phyloP scores from a whole-genome alignment of 2,113 vertebrate genomes.

The Protomyctophum bolini region DNA sequence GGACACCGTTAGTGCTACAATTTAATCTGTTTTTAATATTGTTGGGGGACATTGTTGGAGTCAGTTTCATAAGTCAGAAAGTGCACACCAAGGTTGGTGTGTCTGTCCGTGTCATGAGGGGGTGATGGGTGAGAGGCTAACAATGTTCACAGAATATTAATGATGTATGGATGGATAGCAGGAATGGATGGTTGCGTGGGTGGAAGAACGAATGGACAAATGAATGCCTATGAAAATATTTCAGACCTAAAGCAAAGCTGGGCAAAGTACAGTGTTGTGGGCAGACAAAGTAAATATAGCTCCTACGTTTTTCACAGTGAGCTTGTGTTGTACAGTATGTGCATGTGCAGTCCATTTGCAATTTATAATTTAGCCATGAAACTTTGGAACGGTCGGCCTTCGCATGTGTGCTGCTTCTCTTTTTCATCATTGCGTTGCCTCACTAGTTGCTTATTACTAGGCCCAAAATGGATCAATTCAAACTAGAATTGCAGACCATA shows the following conservation, averaged over 20 bases:
- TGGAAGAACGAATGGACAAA: no score
- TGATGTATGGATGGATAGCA: neutral
- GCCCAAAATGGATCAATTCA: neutral
- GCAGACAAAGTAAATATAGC: conserved; percentile 1
- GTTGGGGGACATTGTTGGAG: no score
- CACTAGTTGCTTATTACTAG: conserved; percentile 12
- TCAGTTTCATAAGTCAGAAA: no score
- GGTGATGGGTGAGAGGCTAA: neutral
- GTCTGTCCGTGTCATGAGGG: conserved; percentile 20
- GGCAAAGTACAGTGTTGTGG: neutral
- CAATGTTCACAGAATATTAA: neutral
- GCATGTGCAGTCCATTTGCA: no score
- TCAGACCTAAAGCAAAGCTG: conserved; percentile 1
- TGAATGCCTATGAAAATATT: neutral
- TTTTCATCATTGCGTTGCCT: conserved; percentile 9
- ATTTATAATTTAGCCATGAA: conserved; percentile 8
- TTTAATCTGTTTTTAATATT: no score
- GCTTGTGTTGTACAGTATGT: conserved; percentile 10
- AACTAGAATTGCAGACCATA: no score
- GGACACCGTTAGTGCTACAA: no score
- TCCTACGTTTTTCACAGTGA: conserved; percentile 13
- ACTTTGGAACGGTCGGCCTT: conserved; percentile 4
- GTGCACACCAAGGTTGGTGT: neutral
- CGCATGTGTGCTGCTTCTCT: neutral
- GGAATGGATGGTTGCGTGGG: neutral